Conservation (phyloP, 1,140 invertebrate genomes). For the Nasonia giraulti region DNA sequence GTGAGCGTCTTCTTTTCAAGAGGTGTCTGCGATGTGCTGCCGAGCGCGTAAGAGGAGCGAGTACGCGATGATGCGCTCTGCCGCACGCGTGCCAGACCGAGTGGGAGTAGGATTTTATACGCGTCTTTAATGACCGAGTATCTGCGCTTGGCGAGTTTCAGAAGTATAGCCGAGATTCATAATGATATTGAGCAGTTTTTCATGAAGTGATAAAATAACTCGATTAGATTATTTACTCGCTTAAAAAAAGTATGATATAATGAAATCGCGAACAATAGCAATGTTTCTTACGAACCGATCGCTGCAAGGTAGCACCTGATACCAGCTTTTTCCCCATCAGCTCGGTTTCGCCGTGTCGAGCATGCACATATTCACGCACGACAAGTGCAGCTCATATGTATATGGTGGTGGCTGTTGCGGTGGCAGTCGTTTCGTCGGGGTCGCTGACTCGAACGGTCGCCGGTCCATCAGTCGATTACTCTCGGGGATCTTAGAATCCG, state of each 20-base stretch:
- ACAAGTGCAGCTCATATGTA: background rate
- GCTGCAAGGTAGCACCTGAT: too few relatives aligned
- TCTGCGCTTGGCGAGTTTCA: background rate
- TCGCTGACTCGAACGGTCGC: conserved; percentile 75
- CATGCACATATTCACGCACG: too few relatives aligned
- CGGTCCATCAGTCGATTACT: conserved; percentile 76
- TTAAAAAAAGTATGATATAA: too few relatives aligned
- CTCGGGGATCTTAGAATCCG: conserved; percentile 75
- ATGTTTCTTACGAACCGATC: too few relatives aligned
- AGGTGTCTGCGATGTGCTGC: background rate
- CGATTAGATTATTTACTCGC: too few relatives aligned
- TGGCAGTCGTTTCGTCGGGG: conserved; percentile 60
- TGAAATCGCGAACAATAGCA: too few relatives aligned
- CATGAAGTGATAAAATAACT: too few relatives aligned
- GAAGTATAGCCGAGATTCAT: too few relatives aligned
- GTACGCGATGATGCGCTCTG: background rate
- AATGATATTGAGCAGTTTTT: too few relatives aligned
- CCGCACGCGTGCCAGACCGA: conserved; percentile 19
- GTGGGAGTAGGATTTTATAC: background rate
- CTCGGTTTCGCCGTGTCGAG: too few relatives aligned
- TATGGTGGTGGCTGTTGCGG: conserved; percentile 35
- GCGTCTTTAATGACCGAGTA: conserved; percentile 18
- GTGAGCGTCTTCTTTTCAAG: conserved; percentile 53
- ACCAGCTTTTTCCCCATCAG: too few relatives aligned
- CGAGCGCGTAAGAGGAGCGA: background rate